phyloP scores from a whole-genome alignment of 2,888 invertebrate genomes.

The Harpalus rubripes region DNA sequence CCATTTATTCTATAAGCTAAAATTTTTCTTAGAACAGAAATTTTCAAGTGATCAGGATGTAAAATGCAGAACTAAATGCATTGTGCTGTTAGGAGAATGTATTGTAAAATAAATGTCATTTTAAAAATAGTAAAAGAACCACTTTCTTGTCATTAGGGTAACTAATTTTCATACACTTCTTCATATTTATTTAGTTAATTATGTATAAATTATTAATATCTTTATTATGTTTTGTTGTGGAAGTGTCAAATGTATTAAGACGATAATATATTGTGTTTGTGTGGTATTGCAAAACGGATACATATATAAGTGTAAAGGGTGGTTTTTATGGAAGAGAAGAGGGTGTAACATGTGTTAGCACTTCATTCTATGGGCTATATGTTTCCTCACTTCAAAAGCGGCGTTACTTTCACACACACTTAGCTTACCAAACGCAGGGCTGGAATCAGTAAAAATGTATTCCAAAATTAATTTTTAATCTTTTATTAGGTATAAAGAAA shows the following conservation, averaged over 20 bases:
- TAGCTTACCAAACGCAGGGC: not conserved
- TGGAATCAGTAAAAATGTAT: not conserved
- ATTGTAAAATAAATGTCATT: too few relatives aligned
- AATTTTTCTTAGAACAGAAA: too few relatives aligned
- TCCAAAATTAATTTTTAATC: too few relatives aligned
- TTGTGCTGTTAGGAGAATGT: too few relatives aligned
- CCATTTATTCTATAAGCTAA: too few relatives aligned
- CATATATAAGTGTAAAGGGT: not conserved
- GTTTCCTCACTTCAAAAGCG: slow-evolving; percentile 1
- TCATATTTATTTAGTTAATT: not conserved
- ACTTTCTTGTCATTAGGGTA: too few relatives aligned
- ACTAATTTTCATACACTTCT: too few relatives aligned
- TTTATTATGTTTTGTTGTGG: not conserved
- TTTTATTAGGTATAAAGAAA: too few relatives aligned
- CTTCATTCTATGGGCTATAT: not conserved
- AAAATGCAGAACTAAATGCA: too few relatives aligned
- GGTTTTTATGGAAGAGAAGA: not conserved
- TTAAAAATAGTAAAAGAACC: too few relatives aligned
- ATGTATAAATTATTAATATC: not conserved
- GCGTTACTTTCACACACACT: not conserved
- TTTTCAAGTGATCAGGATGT: too few relatives aligned
- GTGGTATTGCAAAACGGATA: not conserved
- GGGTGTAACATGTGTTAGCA: not conserved
- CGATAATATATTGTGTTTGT: not conserved
- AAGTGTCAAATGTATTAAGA: not conserved